These are phyloP conservation scores for Cololabis saira DNA, from an alignment of 2,113 vertebrate species.

Conservation along the genomic window DNA sequence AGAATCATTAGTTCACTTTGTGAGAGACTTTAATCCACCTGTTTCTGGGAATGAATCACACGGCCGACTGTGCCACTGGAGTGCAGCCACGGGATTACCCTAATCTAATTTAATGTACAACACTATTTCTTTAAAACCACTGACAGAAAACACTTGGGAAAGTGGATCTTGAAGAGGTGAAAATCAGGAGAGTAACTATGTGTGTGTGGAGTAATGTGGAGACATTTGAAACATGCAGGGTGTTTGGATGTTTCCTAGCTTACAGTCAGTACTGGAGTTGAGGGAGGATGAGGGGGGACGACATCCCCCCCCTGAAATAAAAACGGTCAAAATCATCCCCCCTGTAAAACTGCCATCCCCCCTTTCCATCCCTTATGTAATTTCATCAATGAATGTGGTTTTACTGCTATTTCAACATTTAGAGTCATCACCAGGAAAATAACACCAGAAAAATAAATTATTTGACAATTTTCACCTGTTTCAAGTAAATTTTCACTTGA, in stretches of 20 bases:
- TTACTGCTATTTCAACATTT: no score
- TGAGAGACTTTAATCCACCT: not conserved
- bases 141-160: constrained; percentile 2
- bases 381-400: no score
- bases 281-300: no score
- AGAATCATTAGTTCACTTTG: constrained; percentile 2
- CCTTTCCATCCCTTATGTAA: no score
- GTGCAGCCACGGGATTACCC: constrained; percentile 16
- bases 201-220: constrained; percentile 9
- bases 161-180: constrained; percentile 8
- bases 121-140: constrained; percentile 22
- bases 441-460: no score
- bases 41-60: not conserved
- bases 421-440: no score
- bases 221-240: not conserved
- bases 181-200: not conserved
- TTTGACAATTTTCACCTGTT: no score
- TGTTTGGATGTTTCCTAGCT: not conserved
- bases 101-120: constrained; percentile 39
- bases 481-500: no score
- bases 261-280: no score
- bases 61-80: not conserved
- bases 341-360: no score
- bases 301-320: no score
- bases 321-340: no score